phyloP scores from a whole-genome alignment of 30 jellyfish, hydroid and myxozoan genomes.

The Haliclystus octoradiatus region DNA sequence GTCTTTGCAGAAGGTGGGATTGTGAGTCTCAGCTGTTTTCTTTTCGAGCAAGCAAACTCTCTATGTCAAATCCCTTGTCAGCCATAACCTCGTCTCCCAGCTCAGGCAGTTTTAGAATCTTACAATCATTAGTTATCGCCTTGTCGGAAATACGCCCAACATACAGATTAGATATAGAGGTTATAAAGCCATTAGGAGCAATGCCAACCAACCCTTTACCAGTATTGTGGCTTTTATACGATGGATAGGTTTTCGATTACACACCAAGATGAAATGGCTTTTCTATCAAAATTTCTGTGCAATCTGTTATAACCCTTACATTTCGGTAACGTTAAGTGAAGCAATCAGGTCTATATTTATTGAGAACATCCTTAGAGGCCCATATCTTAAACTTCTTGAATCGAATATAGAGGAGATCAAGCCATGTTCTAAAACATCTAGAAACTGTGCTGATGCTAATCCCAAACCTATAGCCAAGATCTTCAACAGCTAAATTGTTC shows the following conservation, averaged over 20 bases:
- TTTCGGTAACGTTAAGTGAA: background rate
- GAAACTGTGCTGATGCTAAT: background rate
- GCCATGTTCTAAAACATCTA: background rate
- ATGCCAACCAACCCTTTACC: conserved; percentile 37
- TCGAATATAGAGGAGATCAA: background rate
- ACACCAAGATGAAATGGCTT: conserved; percentile 22
- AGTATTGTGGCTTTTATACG: conserved; percentile 41
- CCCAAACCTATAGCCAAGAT: background rate
- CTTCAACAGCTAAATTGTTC: background rate
- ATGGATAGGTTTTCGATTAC: conserved; percentile 30
- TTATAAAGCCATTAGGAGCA: conserved; percentile 27
- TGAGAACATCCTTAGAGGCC: background rate
- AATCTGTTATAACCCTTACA: conserved; percentile 17
- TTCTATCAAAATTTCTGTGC: conserved; percentile 43
- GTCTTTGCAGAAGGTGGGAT: conserved; percentile 33
- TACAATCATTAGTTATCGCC: conserved; percentile 16
- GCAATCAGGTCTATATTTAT: background rate
- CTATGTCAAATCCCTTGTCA: conserved; percentile 40
- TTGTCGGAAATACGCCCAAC: conserved; percentile 40
- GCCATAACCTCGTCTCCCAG: conserved; percentile 46
- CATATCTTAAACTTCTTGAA: background rate
- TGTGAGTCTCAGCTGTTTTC: conserved; percentile 20
- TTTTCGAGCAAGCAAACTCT: conserved; percentile 9
- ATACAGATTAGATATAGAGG: conserved; percentile 26
- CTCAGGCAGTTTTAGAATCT: conserved; percentile 13